Base-by-base conservation (phyloP, 2,888 invertebrate species). In the Teinopalpus imperialis region DNA sequence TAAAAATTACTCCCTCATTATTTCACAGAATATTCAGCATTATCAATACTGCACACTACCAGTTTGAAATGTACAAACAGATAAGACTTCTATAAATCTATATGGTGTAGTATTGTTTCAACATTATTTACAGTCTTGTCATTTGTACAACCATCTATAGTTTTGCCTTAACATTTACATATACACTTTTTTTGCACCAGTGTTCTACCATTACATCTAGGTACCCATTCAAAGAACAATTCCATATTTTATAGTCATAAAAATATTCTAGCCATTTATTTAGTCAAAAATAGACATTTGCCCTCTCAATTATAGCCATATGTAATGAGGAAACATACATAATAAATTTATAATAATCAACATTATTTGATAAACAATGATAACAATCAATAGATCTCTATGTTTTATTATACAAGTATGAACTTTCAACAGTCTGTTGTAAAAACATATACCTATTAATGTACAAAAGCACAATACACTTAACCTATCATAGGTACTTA, bases 311-410 rank as follows among this genome's bases (percentile, higher is more conserved):
- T 74, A 74, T 55, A 73, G 71, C 74, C 76, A 79, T 76, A 81
- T 76, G 72, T 75, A 76, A 67, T 67, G 76, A 81, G 77, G 76
- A 81, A 80, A 81, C 81, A 77, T 74, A 77, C 78, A 76, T 76
- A 81, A 83, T 83, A 83, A 80, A 81, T 83, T 81, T 81, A 81
- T 81, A 78, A 80, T 81, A 82, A 79, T 76, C 75, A 86, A 86
- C 82, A 80, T 82, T 74, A 77, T 74, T 77, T 81, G 74, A 77
- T 78, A 83, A 81, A 82, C 81, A 85, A 82, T 82, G 75, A 81
- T 82, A 87, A 85, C 85, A 82, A 78, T 71, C 69, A 74, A 85
- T 86, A 87, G 77, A 85, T 63, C 71, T 82, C 76, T 72, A 71
- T 70, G 67, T 74, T 78, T 74, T 72, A 71, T 66, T 76, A 74